Conservation (phyloP, 2,888 invertebrate genomes). For the Epiblema foenella region DNA sequence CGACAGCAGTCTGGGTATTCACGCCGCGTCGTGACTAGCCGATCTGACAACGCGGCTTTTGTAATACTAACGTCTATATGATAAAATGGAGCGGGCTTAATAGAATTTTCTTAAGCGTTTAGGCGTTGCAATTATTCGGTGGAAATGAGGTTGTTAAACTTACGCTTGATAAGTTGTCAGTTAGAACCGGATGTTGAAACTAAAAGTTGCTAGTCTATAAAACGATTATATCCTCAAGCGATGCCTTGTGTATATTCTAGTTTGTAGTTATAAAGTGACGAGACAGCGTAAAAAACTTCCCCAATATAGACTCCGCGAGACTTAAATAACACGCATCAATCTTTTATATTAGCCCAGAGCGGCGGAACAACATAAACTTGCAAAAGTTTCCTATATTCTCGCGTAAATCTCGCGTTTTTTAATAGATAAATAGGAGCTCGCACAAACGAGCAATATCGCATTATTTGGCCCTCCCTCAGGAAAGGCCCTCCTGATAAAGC, state of each 20-base stretch:
- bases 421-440: constrained; percentile 85
- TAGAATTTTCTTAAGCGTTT: constrained; percentile 40
- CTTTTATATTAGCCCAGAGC: constrained; percentile 77
- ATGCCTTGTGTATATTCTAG: neutral
- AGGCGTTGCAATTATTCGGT: constrained; percentile 15
- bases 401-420: constrained; percentile 82
- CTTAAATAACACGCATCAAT: constrained; percentile 78
- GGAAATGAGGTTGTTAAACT: constrained; percentile 11
- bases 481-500: constrained; percentile 84
- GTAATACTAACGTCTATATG: constrained; percentile 49
- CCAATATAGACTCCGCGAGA: constrained; percentile 60
- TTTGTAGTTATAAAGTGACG: constrained; percentile 6
- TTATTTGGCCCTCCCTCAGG: constrained; percentile 84
- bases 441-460: constrained; percentile 85
- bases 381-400: constrained; percentile 78
- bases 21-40: constrained; percentile 55
- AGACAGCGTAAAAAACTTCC: constrained; percentile 45
- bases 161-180: neutral
- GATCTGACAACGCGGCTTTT: constrained; percentile 54
- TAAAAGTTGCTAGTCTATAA: neutral
- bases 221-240: neutral
- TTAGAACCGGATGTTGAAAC: neutral
- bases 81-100: constrained; percentile 45
- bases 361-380: constrained; percentile 80
- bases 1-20: constrained; percentile 47